Percentiles rank a stretch among this genome's conserved stretches.
phyloP scores from a whole-genome alignment of 2,888 invertebrate species.

The Argyresthia albistria region DNA sequence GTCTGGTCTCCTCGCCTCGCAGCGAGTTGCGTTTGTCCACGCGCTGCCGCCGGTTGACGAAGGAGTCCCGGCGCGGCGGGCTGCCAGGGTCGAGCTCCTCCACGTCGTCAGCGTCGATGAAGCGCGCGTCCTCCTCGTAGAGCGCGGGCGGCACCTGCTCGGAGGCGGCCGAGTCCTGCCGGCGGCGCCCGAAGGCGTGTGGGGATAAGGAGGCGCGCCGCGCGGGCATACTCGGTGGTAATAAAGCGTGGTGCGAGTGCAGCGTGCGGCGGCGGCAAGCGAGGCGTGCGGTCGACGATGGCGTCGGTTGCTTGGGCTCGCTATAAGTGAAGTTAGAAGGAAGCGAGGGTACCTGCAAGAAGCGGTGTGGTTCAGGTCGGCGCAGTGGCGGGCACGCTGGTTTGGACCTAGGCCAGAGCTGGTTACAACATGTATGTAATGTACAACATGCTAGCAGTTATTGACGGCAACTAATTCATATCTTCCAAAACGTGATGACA shows the following conservation, averaged over 20 bases:
- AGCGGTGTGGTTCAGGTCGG: conserved; percentile 22
- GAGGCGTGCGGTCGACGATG: conserved; percentile 50
- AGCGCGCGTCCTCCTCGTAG: conserved; percentile 69
- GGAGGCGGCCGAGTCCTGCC: conserved; percentile 60
- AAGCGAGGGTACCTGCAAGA: conserved; percentile 80
- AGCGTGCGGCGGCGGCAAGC: conserved; percentile 65
- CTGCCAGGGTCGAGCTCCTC: conserved; percentile 62
- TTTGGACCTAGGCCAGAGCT: too few species aligned
- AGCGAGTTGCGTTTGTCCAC: conserved; percentile 56
- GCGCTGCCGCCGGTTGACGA: conserved; percentile 61
- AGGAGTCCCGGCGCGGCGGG: conserved; percentile 57
- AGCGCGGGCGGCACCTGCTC: conserved; percentile 22
- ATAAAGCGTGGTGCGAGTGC: conserved; percentile 74
- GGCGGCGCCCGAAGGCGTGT: conserved; percentile 61
- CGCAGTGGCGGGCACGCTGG: too few species aligned
- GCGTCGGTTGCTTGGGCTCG: conserved; percentile 72
- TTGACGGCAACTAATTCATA: too few species aligned
- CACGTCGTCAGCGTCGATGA: conserved; percentile 72
- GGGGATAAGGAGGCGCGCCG: conserved; percentile 71
- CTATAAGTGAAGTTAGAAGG: conserved; percentile 90
- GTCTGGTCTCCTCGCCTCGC: conserved; percentile 56
- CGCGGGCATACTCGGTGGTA: conserved; percentile 60
- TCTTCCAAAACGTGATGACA: too few species aligned
- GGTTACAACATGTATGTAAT: too few species aligned
- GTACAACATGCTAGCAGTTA: too few species aligned